phyloP scores from a whole-genome alignment of 2,113 vertebrate species.

The Sterna hirundo region DNA sequence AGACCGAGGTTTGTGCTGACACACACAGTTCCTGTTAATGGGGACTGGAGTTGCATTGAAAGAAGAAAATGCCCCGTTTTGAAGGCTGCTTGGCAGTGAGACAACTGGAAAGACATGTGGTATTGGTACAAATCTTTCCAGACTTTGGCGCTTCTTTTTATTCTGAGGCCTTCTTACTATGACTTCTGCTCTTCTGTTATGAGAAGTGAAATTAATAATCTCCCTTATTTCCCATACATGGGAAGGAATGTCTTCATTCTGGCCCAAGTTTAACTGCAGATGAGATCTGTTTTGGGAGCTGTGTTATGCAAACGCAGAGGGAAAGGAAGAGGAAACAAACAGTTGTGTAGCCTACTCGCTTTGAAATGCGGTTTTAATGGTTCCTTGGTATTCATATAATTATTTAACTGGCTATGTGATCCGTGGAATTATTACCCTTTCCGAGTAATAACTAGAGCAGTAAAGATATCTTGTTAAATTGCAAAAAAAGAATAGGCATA shows the following conservation, averaged over 20 bases:
- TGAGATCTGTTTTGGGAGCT: slow-evolving; percentile 22
- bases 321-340: neutral
- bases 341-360: neutral
- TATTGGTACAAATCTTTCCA: neutral
- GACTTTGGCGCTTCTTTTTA: neutral
- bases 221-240: neutral
- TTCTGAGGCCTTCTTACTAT: neutral
- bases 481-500: neutral
- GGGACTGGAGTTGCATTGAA: neutral
- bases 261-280: neutral
- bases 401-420: neutral
- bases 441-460: neutral
- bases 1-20: slow-evolving; percentile 31
- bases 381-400: neutral
- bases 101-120: neutral
- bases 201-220: slow-evolving; percentile 13
- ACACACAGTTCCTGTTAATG: neutral
- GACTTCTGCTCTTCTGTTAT: neutral
- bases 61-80: neutral
- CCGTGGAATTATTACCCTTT: neutral
- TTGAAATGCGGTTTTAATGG: neutral
- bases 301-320: neutral
- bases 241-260: slow-evolving; percentile 12
- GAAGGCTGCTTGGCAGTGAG: neutral
- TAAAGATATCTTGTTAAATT: neutral